Base-by-base conservation (phyloP, 2,797 vertebrate genomes). In the Delichon dasypus region DNA sequence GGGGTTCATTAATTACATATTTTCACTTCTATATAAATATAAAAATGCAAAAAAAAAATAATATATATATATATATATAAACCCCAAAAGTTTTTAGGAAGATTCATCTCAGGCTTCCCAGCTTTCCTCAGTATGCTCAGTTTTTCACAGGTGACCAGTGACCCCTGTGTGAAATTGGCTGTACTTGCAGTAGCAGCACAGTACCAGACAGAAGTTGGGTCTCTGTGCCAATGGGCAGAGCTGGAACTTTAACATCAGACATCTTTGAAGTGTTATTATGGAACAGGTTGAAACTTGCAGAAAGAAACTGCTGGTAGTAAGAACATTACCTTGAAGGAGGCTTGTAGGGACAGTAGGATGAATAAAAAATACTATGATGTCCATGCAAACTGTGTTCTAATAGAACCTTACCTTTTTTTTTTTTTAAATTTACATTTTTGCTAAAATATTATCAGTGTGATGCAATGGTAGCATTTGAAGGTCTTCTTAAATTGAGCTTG, bases 371-470 rank as follows among this genome's bases (percentile, higher is more conserved):
- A 11, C 21, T 50, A 11, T 76, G 6, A 91, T 60, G 29, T 62
- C 64, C 48, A 71, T 19, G 4, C 21, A 81, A 84, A 94, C 72
- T n/a, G 38, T 44, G 54, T 65, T 88, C 50, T 83, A 38, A 84
- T 27, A 85, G 53, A 85, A 94, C 90, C n/a, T 7, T 25, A 40
- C 65, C 42, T 67, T 73, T 53, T 47, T 23, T 38, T 38, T 38
- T 38, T 38, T 11, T n/a, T n/a, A 27, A 47, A n/a, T 30, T 50
- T 77, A 9, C 6, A 18, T 50, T 84, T 93, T 83, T 1, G 0
- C 16, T 32, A 19, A 60, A 82, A 76, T 92, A 62, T 94, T 95
- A 71, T 85, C 87, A 83, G 47, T 61, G 34, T 91, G 91, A 82
- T 34, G 36, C 15, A 95, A 78, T 65, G 42, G 29, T 71, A 82